phyloP scores from a whole-genome alignment of 2,888 invertebrate genomes.

The Microchrysa polita region DNA sequence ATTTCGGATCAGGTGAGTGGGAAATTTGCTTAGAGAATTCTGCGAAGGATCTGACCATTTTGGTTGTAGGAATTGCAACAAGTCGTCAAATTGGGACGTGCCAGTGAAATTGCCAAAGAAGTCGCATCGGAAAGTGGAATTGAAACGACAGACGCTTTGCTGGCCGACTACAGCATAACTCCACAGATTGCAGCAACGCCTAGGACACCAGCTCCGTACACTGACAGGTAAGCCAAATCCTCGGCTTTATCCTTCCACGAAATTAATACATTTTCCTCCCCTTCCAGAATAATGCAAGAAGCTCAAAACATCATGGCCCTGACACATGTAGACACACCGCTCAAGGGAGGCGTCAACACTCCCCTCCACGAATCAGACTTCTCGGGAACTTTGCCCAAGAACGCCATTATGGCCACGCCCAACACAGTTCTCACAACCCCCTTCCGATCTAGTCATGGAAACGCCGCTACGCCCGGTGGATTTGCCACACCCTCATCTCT shows the following conservation, averaged over 20 bases:
- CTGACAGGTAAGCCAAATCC: slow-evolving; percentile 76
- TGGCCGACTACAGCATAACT: slow-evolving; percentile 90
- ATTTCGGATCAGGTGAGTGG: slow-evolving; percentile 82
- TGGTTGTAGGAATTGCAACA: slow-evolving; percentile 78
- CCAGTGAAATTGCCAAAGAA: slow-evolving; percentile 90
- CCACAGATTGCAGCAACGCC: slow-evolving; percentile 78
- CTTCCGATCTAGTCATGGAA: slow-evolving; percentile 77
- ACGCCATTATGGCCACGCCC: slow-evolving; percentile 79
- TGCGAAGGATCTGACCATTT: too few relatives aligned
- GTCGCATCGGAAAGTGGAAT: slow-evolving; percentile 81
- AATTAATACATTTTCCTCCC: neutral
- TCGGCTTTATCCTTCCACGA: slow-evolving; percentile 54
- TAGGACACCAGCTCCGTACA: slow-evolving; percentile 85
- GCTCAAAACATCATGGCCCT: slow-evolving; percentile 99
- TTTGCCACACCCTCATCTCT: slow-evolving; percentile 69
- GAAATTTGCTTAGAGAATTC: too few relatives aligned
- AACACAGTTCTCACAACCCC: slow-evolving; percentile 92
- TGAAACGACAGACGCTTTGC: slow-evolving; percentile 83
- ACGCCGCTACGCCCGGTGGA: slow-evolving; percentile 71
- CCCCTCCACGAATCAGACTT: slow-evolving; percentile 92
- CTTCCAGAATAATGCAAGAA: slow-evolving; percentile 80
- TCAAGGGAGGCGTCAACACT: slow-evolving; percentile 96
- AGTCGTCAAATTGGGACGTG: slow-evolving; percentile 91
- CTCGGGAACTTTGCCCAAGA: slow-evolving; percentile 80
- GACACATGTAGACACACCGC: slow-evolving; percentile 96